Evolutionary conservation across 2,113 vertebrate species (phyloP).

Genomic region (Rynchops niger): DNA sequence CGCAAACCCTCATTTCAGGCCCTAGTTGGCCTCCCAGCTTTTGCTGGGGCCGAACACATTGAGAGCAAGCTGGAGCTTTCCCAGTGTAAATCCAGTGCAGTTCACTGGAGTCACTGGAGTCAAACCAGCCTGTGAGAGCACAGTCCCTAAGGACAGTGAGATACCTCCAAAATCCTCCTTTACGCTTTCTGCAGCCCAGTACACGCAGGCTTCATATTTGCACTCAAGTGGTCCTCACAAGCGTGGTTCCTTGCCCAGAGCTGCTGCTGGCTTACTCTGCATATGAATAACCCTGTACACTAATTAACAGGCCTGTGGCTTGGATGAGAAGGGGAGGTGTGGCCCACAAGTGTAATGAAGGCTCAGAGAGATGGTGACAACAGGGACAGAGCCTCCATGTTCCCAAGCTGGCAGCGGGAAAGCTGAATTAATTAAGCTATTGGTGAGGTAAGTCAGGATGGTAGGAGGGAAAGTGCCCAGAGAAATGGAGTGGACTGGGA

Average conservation of each 20-base stretch:
- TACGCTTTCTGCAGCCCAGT: neutral
- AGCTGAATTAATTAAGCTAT: neutral
- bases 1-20: neutral
- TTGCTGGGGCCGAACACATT: rapidly evolving
- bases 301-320: neutral
- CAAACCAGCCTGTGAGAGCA: neutral
- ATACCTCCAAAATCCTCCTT: neutral
- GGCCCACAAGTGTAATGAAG: neutral
- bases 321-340: no score
- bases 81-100: neutral
- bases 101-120: neutral
- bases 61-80: neutral
- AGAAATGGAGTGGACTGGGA: neutral
- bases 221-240: neutral
- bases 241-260: neutral
- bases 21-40: neutral
- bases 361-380: neutral
- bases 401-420: neutral
- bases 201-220: neutral
- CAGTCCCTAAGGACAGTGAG: neutral
- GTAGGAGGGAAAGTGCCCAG: neutral
- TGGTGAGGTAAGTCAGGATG: neutral
- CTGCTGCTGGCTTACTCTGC: neutral
- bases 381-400: neutral
- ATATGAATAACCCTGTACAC: rapidly evolving